These are phyloP conservation scores for Typhlomys cinereus DNA, from an alignment of 2,113 vertebrate genomes.

Conservation along the genomic window DNA sequence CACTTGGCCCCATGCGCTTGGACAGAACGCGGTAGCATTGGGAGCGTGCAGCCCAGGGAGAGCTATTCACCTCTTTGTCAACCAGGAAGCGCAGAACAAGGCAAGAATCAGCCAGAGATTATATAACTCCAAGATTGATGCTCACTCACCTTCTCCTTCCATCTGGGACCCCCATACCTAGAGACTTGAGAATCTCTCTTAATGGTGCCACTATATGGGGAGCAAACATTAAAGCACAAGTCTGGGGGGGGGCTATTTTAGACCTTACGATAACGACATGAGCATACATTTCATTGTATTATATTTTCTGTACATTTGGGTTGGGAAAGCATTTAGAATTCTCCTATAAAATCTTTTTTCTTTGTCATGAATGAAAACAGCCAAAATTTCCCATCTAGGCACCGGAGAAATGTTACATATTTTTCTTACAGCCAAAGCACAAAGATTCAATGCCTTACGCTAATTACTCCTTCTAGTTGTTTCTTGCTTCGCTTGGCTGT, in stretches of 20 bases:
- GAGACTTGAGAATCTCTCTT: background rate
- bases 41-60: background rate
- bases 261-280: background rate
- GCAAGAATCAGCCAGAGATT: background rate
- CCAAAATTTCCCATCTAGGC: background rate
- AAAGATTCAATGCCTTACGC: background rate
- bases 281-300: background rate
- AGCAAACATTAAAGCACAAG: background rate
- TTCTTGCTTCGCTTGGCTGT: background rate
- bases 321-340: constrained; percentile 28
- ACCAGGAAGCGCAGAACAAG: background rate
- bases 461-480: background rate
- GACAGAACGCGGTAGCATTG: background rate
- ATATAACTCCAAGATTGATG: no score
- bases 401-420: background rate
- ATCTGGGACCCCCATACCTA: background rate
- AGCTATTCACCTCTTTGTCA: background rate
- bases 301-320: background rate
- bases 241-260: background rate
- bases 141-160: background rate
- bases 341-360: background rate
- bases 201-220: background rate
- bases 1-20: background rate
- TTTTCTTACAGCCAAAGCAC: background rate
- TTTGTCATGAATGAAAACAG: background rate